Base-by-base conservation (phyloP, 2,113 vertebrate genomes). In the Oreocharis arfaki region DNA sequence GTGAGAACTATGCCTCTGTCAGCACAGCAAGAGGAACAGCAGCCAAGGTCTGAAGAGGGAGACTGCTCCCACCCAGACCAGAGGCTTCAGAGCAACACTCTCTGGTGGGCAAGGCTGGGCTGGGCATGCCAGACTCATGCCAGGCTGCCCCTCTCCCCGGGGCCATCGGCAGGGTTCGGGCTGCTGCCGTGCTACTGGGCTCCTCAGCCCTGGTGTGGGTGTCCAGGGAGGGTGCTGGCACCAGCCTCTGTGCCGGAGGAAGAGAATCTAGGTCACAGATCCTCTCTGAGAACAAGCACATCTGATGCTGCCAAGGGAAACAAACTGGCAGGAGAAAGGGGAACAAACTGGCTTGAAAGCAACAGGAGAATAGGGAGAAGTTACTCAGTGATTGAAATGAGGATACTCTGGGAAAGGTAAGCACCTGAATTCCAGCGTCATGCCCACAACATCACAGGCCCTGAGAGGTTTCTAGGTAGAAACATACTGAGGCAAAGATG, bases 251-350 rank as follows among this genome's bases (percentile, higher is more conserved):
- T 1, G 32, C 63, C 1, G 3, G 14, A 60, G 76, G 83, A 83
- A 73, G 63, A 5, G 83, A 96, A 97, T 95, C 82, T 95, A 59
- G 95, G 95, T 97, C 96, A 93, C 75, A 80, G 75, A 85, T 69
- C 44, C 78, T 57, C 61, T 79, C 33, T 55, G 55, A 68, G 61
- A 94, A 74, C 67, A 46, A 88, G 90, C 9, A 88, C 59, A 13
- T 50, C 59, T 50, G 55, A 77, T 30, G 83, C 88, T 96, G 92
- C 96, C 96, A 97, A 95, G 71, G 85, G 83, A 97, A 96, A 96
- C 78, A 91, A 87, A 87, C 41, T 50, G 49, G 46, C 20, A 23
- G 64, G 55, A 65, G 78, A 91, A 94, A 90, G 59, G 82, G 83
- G 94, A 92, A 61, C 53, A 85, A 75, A 85, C 32, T 46, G 42